phyloP scores from a whole-genome alignment of 2,797 vertebrate species.

The Sebastolobus alascanus region DNA sequence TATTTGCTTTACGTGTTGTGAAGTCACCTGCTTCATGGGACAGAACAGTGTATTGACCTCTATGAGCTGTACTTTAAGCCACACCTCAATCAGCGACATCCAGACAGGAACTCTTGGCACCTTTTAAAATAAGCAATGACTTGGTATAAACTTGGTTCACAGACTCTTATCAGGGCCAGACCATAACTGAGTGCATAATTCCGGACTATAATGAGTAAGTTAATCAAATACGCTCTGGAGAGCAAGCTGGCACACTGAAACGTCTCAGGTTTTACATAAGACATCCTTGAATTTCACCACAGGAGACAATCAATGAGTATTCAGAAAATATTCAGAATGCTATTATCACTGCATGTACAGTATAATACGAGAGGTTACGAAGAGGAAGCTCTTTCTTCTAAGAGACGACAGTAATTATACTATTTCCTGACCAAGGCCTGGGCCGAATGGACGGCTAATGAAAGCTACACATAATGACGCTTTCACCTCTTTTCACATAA shows the following conservation, averaged over 20 bases:
- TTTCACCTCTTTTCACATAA: conserved; percentile 42
- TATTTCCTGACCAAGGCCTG: conserved; percentile 28
- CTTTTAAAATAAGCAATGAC: conserved; percentile 12
- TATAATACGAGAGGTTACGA: conserved; percentile 22
- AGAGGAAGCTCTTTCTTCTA: conserved; percentile 20
- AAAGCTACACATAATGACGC: conserved; percentile 28
- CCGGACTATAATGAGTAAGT: conserved; percentile 39
- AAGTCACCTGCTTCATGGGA: not conserved
- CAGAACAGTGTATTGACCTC: not conserved
- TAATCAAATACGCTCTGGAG: conserved; percentile 40
- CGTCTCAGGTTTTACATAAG: conserved; percentile 31
- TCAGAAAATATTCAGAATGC: conserved; percentile 42
- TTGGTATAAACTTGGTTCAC: conserved; percentile 35
- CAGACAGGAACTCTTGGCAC: conserved; percentile 5
- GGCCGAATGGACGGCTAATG: conserved; percentile 9
- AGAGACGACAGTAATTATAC: conserved; percentile 46
- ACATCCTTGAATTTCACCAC: conserved; percentile 38
- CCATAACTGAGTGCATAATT: conserved; percentile 40
- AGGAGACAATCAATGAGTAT: conserved; percentile 38
- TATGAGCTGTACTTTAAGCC: not conserved
- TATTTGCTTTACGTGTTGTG: not conserved
- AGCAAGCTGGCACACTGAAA: conserved; percentile 20
- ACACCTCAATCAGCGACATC: conserved; percentile 9
- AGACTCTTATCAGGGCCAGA: conserved; percentile 38
- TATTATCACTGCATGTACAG: conserved; percentile 26